These are phyloP conservation scores for Phymastichus coffea DNA, from an alignment of 1,140 invertebrate species.

Conservation along the genomic window DNA sequence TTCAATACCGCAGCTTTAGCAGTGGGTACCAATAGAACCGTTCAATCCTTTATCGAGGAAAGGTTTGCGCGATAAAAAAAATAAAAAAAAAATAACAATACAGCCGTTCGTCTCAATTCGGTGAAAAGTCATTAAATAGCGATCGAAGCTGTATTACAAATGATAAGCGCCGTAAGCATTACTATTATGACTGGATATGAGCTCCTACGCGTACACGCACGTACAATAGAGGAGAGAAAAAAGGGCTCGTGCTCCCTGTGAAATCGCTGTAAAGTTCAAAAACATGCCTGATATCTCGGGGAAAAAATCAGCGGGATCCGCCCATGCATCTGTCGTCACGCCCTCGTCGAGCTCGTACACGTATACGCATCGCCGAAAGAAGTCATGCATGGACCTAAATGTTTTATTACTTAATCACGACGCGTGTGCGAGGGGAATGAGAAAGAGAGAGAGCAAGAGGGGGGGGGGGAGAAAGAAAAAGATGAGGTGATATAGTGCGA, in stretches of 20 bases:
- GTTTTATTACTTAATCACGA: constrained; percentile 30
- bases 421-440: too few species aligned
- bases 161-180: too few species aligned
- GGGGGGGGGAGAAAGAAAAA: not conserved
- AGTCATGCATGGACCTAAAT: constrained; percentile 15
- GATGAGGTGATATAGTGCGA: constrained; percentile 15
- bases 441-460: too few species aligned
- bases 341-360: not conserved
- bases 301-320: constrained; percentile 21
- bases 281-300: constrained; percentile 21
- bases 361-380: constrained; percentile 3
- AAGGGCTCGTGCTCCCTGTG: constrained; percentile 15
- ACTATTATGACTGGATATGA: not conserved
- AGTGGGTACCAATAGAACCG: too few species aligned
- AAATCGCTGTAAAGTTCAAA: constrained; percentile 25
- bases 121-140: too few species aligned
- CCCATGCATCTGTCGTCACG: constrained; percentile 28
- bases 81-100: too few species aligned
- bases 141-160: too few species aligned
- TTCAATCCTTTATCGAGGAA: too few species aligned
- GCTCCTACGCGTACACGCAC: not conserved
- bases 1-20: too few species aligned
- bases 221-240: not conserved
- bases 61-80: too few species aligned
- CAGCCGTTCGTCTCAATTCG: too few species aligned